These are phyloP conservation scores for Otus scops DNA, from an alignment of 2,797 vertebrate genomes.

Conservation along the genomic window DNA sequence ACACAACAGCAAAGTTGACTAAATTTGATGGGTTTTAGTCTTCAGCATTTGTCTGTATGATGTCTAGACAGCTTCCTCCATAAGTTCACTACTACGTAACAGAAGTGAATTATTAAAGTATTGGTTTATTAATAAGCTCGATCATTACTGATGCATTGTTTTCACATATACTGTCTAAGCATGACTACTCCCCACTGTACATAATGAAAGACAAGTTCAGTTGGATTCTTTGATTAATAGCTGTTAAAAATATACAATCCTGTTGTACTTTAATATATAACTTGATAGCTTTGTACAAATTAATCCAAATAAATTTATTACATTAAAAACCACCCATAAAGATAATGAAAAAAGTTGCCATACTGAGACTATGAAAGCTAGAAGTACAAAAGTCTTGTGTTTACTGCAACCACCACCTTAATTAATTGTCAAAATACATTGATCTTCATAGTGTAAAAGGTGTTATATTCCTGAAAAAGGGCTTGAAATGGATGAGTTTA, in stretches of 20 bases:
- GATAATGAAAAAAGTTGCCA: slow-evolving; percentile 3
- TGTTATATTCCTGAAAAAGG: slow-evolving; percentile 65
- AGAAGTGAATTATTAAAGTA: background rate
- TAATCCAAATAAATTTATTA: slow-evolving; percentile 18
- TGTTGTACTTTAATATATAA: slow-evolving; percentile 21
- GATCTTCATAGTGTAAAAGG: slow-evolving; percentile 46
- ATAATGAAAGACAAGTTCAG: slow-evolving; percentile 12
- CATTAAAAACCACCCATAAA: slow-evolving; percentile 46
- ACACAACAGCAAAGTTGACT: slow-evolving; percentile 16
- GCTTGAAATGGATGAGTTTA: slow-evolving; percentile 34
- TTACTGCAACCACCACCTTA: background rate
- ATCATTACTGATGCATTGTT: background rate
- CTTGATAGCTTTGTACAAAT: slow-evolving; percentile 47
- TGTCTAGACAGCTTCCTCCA: background rate
- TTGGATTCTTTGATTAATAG: background rate
- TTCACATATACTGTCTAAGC: background rate
- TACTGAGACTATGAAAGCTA: slow-evolving; percentile 11
- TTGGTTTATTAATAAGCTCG: slow-evolving; percentile 56
- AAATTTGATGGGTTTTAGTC: background rate
- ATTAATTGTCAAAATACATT: background rate
- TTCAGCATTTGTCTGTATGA: background rate
- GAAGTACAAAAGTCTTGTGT: slow-evolving; percentile 3
- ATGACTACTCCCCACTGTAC: slow-evolving; percentile 16
- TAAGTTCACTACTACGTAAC: background rate
- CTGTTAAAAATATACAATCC: slow-evolving; percentile 61